phyloP scores from a whole-genome alignment of 2,113 vertebrate genomes.

The Pseudorhombus dupliciocellatus region DNA sequence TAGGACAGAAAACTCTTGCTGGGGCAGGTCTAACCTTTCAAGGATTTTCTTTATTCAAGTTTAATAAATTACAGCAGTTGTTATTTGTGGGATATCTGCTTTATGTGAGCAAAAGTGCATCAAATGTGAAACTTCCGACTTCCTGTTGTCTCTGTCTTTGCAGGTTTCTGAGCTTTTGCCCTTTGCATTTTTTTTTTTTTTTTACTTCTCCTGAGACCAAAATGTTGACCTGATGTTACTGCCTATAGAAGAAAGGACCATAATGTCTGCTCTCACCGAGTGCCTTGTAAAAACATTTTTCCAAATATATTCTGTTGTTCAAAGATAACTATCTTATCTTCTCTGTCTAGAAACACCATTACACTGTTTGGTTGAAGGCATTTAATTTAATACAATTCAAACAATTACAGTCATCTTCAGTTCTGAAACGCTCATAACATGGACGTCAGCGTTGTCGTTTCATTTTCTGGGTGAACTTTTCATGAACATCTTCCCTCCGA shows the following conservation, averaged over 20 bases:
- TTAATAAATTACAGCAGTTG: conserved; percentile 17
- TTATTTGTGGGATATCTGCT: background rate
- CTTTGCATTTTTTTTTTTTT: conserved; percentile 40
- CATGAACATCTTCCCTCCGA: conserved; percentile 12
- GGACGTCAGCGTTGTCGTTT: background rate
- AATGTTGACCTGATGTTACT: conserved; percentile 67
- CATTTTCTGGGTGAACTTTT: conserved; percentile 16
- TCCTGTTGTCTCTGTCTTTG: conserved; percentile 28
- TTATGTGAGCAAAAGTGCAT: background rate
- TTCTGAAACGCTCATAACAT: background rate
- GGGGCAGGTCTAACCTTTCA: background rate
- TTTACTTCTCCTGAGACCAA: conserved; percentile 64
- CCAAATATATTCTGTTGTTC: conserved; percentile 62
- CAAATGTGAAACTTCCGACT: background rate
- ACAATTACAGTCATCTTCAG: conserved; percentile 19
- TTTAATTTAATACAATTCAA: conserved; percentile 61
- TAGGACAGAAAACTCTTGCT: conserved; percentile 2
- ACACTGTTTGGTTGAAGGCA: conserved; percentile 28
- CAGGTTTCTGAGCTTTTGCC: conserved; percentile 26
- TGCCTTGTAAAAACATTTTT: conserved; percentile 59
- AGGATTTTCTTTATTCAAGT: background rate
- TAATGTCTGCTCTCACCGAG: conserved; percentile 47
- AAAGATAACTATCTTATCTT: conserved; percentile 9
- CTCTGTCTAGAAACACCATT: conserved; percentile 10
- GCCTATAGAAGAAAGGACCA: conserved; percentile 45